Percentiles rank a stretch among this genome's conserved stretches.
These are phyloP conservation scores for Mustela lutreola DNA, from an alignment of 2,113 vertebrate genomes.

Conservation along the genomic window DNA sequence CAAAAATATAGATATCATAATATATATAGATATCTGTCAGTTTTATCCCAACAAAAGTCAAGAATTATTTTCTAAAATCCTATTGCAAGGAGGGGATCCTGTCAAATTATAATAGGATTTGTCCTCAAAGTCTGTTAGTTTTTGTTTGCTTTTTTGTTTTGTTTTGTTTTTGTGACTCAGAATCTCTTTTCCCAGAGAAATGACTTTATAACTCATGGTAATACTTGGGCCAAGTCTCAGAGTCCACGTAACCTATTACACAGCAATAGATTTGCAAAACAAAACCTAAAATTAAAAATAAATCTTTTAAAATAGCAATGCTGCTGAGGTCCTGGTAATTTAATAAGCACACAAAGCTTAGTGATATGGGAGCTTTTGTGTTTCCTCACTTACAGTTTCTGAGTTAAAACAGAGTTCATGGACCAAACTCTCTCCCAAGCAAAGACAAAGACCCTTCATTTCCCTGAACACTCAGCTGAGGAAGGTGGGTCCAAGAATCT, in stretches of 20 bases:
- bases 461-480: background rate
- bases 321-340: background rate
- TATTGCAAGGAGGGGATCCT: background rate
- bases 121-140: background rate
- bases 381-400: background rate
- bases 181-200: background rate
- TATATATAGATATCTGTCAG: background rate
- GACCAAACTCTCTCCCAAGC: background rate
- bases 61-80: background rate
- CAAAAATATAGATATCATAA: background rate
- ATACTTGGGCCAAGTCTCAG: background rate
- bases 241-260: background rate
- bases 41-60: background rate
- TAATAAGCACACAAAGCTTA: background rate
- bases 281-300: background rate
- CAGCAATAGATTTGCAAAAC: background rate
- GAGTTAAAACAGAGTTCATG: background rate
- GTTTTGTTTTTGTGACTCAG: background rate
- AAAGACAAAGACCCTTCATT: background rate
- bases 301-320: background rate
- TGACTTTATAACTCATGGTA: background rate
- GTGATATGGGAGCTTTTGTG: background rate
- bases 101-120: background rate
- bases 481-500: background rate
- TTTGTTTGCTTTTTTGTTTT: background rate